These are phyloP conservation scores for Rhinolophus sinicus DNA, from an alignment of 2,113 vertebrate species.

Conservation along the genomic window DNA sequence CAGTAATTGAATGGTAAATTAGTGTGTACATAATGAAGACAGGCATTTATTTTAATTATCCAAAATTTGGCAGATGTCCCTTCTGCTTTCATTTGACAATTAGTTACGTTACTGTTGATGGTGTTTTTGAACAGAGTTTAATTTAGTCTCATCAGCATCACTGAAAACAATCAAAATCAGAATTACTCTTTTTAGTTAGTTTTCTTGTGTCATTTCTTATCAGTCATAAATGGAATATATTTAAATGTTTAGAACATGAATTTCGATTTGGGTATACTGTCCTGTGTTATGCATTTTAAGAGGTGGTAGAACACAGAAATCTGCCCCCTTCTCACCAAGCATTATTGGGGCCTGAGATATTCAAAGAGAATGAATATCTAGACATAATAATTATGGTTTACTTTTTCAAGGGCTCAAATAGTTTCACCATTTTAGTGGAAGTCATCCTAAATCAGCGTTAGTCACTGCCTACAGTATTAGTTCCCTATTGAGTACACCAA, in stretches of 20 bases:
- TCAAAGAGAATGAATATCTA: constrained; percentile 27
- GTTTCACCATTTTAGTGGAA: constrained; percentile 23
- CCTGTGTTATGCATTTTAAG: constrained; percentile 27
- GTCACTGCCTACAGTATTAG: background rate
- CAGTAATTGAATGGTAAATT: constrained; percentile 72
- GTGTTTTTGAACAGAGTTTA: constrained; percentile 65
- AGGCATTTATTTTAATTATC: constrained; percentile 74
- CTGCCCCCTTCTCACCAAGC: background rate
- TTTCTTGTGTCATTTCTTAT: constrained; percentile 54
- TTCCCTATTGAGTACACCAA: background rate
- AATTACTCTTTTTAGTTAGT: constrained; percentile 66
- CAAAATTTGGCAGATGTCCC: constrained; percentile 75
- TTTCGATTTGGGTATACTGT: constrained; percentile 9
- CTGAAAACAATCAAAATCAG: constrained; percentile 68
- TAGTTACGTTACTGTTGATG: constrained; percentile 72
- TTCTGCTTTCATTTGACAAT: constrained; percentile 75
- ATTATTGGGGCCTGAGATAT: background rate
- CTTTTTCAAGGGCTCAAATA: background rate
- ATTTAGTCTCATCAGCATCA: constrained; percentile 68
- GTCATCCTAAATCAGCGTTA: background rate
- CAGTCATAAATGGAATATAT: constrained; percentile 48
- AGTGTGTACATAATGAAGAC: constrained; percentile 73
- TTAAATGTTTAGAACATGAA: constrained; percentile 56
- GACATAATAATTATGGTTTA: background rate
- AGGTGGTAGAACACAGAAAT: constrained; percentile 5